Conservation (phyloP, 2,888 invertebrate genomes). For the Daptonema setosum region DNA sequence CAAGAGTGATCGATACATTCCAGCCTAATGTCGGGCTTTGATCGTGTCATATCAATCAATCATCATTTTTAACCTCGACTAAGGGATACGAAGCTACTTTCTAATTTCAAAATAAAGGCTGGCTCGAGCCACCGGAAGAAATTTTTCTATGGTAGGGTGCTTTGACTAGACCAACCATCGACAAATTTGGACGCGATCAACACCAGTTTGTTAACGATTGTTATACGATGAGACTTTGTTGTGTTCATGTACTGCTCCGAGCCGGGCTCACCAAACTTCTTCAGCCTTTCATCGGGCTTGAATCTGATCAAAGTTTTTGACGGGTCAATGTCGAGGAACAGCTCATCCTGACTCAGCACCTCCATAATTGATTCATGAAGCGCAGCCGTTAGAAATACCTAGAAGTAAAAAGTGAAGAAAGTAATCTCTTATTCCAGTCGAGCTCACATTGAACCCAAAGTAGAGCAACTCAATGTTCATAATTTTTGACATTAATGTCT, state of each 20-base stretch:
- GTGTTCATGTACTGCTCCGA: constrained; percentile 44
- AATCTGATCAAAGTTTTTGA: constrained; percentile 49
- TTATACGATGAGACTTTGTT: constrained; percentile 44
- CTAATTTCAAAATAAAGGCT: too few species aligned
- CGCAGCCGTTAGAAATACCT: constrained; percentile 68
- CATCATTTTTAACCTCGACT: too few species aligned
- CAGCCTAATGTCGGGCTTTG: too few species aligned
- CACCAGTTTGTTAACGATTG: constrained; percentile 46
- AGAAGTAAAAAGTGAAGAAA: constrained; percentile 1
- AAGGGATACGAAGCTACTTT: too few species aligned
- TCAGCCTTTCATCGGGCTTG: constrained; percentile 37
- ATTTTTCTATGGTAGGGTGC: too few species aligned
- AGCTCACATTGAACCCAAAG: too few species aligned
- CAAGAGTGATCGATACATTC: too few species aligned
- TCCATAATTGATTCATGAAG: constrained; percentile 67
- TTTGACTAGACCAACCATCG: background rate
- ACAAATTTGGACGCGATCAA: constrained; percentile 46
- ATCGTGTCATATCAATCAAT: too few species aligned
- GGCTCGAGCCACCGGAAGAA: too few species aligned
- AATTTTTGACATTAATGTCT: too few species aligned
- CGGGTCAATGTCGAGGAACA: constrained; percentile 72
- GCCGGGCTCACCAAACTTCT: constrained; percentile 55
- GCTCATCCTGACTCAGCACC: constrained; percentile 67
- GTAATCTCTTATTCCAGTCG: background rate
- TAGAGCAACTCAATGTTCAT: too few species aligned